Base-by-base conservation (phyloP, 2,888 invertebrate genomes). In the Serrognathus titanus region DNA sequence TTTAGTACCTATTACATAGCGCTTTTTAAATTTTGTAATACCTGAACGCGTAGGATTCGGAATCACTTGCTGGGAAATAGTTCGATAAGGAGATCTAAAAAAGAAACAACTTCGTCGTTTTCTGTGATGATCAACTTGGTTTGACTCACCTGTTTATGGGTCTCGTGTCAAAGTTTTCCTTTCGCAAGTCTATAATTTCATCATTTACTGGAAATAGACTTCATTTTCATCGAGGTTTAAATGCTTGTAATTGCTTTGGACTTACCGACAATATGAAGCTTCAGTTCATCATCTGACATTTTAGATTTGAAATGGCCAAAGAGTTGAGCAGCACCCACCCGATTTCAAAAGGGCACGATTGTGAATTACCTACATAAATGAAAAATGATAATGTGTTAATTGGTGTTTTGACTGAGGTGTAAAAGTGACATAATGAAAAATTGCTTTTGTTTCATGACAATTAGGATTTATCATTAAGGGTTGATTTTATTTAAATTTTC, bases 221-320 rank as follows among this genome's bases (percentile, higher is more conserved):
- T n/a, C 12, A 31, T n/a, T 11, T 48, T 31, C 10, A 38, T 12
- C n/a, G 2, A 13, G 24, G 40, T 31, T n/a, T 31, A 11, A 31
- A 41, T 20, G 9, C 2, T n/a, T 37, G 9, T 12, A 9, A 31
- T 31, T 31, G 24, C 24, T 31, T 31, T 6, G 6, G 24, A 39
- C 47, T 53, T 53, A 53, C 53, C 40, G 35, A 54, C 54, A 43
- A 54, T 48, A 41, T 54, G 54, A 38, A 54, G 48, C 40, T 48
- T 48, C 37, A 43, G 47, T 8, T 31, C 48, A n/a, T 48, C 48
- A 36, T 43, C 12, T 39, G 20, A 40, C 54, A 54, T 54, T 43
- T 43, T 43, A 43, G 43, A 43, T 43, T 43, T 43, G 24, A 31
- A 31, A 31, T 31, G 24, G 24, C 24, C 24, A 31, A 31, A 31